phyloP scores from a whole-genome alignment of 2,797 vertebrate genomes.

The Acipenser ruthenus region DNA sequence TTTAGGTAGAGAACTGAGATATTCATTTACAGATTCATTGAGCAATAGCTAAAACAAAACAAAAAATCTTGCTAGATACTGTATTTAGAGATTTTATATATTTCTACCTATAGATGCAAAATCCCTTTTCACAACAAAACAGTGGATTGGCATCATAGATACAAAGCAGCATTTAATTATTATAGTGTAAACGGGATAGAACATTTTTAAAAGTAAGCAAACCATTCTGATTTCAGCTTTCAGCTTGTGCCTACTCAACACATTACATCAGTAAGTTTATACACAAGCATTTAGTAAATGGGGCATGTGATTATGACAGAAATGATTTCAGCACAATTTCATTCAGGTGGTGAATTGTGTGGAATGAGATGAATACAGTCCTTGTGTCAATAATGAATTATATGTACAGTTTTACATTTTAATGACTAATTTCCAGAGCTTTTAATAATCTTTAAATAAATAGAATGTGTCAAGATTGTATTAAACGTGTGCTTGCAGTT shows the following conservation, averaged over 20 bases:
- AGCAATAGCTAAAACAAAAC: not conserved
- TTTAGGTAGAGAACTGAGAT: constrained; percentile 5
- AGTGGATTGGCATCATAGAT: not conserved
- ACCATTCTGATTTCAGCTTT: not conserved
- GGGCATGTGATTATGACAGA: not conserved
- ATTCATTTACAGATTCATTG: constrained; percentile 3
- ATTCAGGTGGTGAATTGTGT: not conserved
- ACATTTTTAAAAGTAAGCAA: not conserved
- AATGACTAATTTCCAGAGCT: too few species aligned
- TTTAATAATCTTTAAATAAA: too few species aligned
- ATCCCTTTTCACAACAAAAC: not conserved
- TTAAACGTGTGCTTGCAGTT: too few species aligned
- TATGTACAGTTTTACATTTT: not conserved
- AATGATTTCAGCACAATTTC: not conserved
- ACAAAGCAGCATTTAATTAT: not conserved
- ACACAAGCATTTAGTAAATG: not conserved
- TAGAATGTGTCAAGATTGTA: too few species aligned
- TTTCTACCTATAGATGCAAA: not conserved
- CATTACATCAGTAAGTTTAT: not conserved
- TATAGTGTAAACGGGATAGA: not conserved
- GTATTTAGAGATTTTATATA: not conserved
- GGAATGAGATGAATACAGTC: not conserved
- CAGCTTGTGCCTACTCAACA: too few species aligned
- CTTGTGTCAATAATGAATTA: not conserved
- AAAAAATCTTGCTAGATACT: not conserved